A percentile compares a stretch with the other conserved stretches of the same genome.
phyloP scores from a whole-genome alignment of 2,797 vertebrate genomes.

The Channallabes apus region DNA sequence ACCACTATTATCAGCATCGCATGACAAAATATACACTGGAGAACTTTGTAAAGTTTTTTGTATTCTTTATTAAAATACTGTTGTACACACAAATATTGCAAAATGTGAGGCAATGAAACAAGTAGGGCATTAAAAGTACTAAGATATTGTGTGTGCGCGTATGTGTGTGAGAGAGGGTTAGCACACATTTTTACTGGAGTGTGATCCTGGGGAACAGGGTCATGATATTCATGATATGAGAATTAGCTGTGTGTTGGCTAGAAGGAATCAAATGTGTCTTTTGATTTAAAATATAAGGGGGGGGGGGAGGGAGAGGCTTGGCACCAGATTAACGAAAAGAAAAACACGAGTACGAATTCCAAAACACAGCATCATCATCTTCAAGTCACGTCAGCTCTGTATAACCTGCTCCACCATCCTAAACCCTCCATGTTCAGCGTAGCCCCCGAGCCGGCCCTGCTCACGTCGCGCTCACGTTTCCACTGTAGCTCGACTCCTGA shows the following conservation, averaged over 20 bases:
- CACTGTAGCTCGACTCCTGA: constrained; percentile 64
- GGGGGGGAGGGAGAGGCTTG: constrained; percentile 55
- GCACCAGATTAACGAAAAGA: constrained; percentile 73
- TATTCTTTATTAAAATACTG: constrained; percentile 99
- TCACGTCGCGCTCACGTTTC: constrained; percentile 54
- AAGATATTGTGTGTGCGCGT: constrained; percentile 56
- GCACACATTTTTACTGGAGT: constrained; percentile 46
- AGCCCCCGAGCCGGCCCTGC: constrained; percentile 29
- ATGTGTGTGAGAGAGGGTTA: constrained; percentile 35
- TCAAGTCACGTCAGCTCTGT: constrained; percentile 56
- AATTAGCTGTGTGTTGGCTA: constrained; percentile 28
- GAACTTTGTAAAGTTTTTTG: constrained; percentile 73
- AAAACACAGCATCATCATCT: constrained; percentile 60
- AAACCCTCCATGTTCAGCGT: constrained; percentile 41
- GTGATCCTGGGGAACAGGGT: constrained; percentile 20
- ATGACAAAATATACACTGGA: constrained; percentile 10
- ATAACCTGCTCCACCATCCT: constrained; percentile 29
- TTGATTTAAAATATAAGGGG: neutral
- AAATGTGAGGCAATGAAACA: constrained; percentile 88
- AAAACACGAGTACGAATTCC: constrained; percentile 39
- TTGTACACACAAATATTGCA: constrained; percentile 96
- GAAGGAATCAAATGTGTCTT: constrained; percentile 42
- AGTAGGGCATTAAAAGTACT: constrained; percentile 78
- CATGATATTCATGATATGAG: constrained; percentile 26
- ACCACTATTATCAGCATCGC: neutral